Evolutionary conservation across 37 sponge, comb jelly and placozoan species (phyloP), one percentile per base, ranked within the genome.

Genomic region (Ephydatia muelleri): DNA sequence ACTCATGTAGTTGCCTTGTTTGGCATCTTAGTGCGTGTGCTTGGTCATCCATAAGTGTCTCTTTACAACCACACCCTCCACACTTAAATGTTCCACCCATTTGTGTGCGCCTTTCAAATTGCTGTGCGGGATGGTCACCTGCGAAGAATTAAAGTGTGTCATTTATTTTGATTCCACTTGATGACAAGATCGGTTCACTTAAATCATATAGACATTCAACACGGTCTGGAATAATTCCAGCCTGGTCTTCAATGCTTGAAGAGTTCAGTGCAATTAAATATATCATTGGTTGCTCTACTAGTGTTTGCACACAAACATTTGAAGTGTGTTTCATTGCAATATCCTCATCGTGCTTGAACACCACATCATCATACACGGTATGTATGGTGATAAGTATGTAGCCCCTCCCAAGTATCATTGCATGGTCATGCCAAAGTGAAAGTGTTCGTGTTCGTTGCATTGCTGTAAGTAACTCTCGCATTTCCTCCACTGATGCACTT

Each of bases 351-450:
- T 72, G 78, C 29, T 74, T 40, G 39, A 85, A 85, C 22, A 85
- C 86, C 29, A 40, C 70, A 49, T 32, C 72, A 49, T 78, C 86
- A 71, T 85, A 85, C 43, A 78, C 65, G 40, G 79, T 73, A 40
- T 48, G 40, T 25, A 85, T 79, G 21, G 86, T 48, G 25, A 85
- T 37, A 25, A 85, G 86, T 71, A 85, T 78, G 79, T 76, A 85
- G n/a, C 79, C 86, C 40, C 37, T 57, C 22, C 64, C 33, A 28
- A 78, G 57, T 29, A 78, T 33, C 2, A 73, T 85, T 14, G 76
- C 74, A 43, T 85, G 86, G 43, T 85, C 86, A 68, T 85, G 86
- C 84, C 84, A 84, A 36, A 84, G 38, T 36, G 72, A 38, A 25
- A 84, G 84, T 57, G 76, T 70, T 16, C 84, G 65, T 2, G 38